A percentile compares a stretch with the other conserved stretches of the same genome.
Evolutionary conservation across 2,888 invertebrate genomes (phyloP).

Genomic region (Noctuana brunneofusca): DNA sequence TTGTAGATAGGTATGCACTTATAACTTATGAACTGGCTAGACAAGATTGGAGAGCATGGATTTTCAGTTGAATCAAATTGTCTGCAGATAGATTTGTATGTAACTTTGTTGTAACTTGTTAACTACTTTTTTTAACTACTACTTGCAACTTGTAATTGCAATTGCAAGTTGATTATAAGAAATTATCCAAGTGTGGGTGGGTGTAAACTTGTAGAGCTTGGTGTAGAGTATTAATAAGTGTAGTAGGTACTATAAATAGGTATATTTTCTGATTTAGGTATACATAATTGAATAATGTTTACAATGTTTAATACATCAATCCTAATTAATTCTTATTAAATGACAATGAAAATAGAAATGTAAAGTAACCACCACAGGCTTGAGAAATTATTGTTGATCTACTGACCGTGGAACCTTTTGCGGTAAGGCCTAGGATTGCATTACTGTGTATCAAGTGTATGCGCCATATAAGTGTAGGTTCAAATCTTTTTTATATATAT

Average conservation of each 20-base stretch:
- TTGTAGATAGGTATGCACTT: constrained; percentile 23
- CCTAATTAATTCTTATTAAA: neutral
- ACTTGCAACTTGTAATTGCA: too few relatives aligned
- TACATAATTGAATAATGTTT: too few relatives aligned
- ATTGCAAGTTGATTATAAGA: too few relatives aligned
- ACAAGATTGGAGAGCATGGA: constrained; percentile 21
- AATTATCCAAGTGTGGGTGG: too few relatives aligned
- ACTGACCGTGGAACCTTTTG: constrained; percentile 29
- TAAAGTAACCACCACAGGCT: constrained; percentile 18
- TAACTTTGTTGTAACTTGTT: neutral
- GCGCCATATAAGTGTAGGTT: neutral
- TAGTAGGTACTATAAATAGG: too few relatives aligned
- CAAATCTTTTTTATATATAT: too few relatives aligned
- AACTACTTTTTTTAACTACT: too few relatives aligned
- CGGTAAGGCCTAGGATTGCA: constrained; percentile 28
- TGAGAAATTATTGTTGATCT: constrained; percentile 24
- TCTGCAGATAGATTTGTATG: constrained; percentile 13
- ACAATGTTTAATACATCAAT: too few relatives aligned
- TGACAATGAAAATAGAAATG: constrained; percentile 32
- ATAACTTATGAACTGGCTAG: constrained; percentile 15
- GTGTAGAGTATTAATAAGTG: too few relatives aligned
- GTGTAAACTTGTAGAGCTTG: too few relatives aligned
- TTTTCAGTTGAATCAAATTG: constrained; percentile 21
- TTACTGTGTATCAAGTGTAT: constrained; percentile 33
- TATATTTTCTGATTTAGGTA: too few relatives aligned